Conservation (phyloP, 2,888 invertebrate genomes). For the Stomorhina lunata region DNA sequence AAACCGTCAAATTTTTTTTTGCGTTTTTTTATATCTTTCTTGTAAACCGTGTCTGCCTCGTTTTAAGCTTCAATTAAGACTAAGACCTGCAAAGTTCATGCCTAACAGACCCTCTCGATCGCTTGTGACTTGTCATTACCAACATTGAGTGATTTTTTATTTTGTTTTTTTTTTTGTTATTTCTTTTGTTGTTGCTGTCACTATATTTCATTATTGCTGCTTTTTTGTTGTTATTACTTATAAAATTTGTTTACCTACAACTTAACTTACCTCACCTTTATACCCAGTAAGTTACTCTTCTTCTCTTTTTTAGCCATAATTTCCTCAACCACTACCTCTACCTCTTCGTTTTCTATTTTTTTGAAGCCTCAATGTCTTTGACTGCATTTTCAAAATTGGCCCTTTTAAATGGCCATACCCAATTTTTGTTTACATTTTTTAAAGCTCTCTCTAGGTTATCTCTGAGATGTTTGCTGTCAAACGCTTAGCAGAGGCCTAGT, state of each 20-base stretch:
- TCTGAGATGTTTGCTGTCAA: too few relatives aligned
- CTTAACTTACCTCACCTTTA: not conserved
- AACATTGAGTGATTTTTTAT: constrained; percentile 39
- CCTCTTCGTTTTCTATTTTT: not conserved
- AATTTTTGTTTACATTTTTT: too few relatives aligned
- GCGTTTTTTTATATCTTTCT: constrained; percentile 21
- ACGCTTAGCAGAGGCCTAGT: too few relatives aligned
- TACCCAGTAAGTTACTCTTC: constrained; percentile 8
- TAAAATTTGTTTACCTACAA: not conserved
- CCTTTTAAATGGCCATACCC: too few relatives aligned
- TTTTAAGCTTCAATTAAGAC: constrained; percentile 68
- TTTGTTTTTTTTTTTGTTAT: not conserved
- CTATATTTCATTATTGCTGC: not conserved
- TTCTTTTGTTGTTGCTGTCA: constrained; percentile 7
- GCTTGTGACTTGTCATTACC: constrained; percentile 52
- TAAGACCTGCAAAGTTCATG: constrained; percentile 61
- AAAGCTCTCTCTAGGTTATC: too few relatives aligned
- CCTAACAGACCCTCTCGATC: constrained; percentile 15
- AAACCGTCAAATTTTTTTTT: constrained; percentile 10
- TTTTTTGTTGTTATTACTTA: not conserved
- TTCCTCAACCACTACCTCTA: not conserved
- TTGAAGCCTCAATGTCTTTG: not conserved
- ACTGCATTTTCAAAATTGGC: too few relatives aligned
- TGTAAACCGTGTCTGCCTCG: constrained; percentile 66
- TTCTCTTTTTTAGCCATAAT: not conserved